phyloP scores from a whole-genome alignment of 2,797 vertebrate genomes.

The Denticeps clupeoides region DNA sequence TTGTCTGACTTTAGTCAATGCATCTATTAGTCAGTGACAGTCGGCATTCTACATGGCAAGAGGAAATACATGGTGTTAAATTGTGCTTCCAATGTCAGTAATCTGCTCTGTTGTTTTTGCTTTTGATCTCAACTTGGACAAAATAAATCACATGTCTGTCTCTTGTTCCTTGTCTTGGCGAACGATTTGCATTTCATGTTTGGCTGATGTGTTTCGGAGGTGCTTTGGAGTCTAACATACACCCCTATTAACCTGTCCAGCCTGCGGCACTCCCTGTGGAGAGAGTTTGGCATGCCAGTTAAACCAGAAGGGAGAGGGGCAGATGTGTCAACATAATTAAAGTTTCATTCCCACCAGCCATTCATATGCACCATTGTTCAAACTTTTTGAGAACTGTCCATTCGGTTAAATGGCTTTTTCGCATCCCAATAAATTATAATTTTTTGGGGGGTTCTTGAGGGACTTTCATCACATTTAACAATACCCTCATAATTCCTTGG shows the following conservation, averaged over 20 bases:
- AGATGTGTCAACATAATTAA: constrained; percentile 45
- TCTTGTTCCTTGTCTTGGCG: constrained; percentile 6
- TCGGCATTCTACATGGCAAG: too few relatives aligned
- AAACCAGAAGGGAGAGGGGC: not conserved
- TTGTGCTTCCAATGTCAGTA: constrained; percentile 2
- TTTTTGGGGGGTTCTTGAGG: too few relatives aligned
- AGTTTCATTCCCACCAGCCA: constrained; percentile 42
- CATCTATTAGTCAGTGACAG: too few relatives aligned
- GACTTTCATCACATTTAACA: too few relatives aligned
- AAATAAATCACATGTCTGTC: not conserved
- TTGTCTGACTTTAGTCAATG: too few relatives aligned
- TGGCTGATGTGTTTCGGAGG: constrained; percentile 19
- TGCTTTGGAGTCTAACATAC: constrained; percentile 34
- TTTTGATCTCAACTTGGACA: not conserved
- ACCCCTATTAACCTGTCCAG: constrained; percentile 40
- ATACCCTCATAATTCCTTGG: too few relatives aligned
- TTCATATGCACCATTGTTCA: constrained; percentile 15
- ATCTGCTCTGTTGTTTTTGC: not conserved
- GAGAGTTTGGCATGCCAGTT: not conserved
- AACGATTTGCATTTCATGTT: constrained; percentile 15
- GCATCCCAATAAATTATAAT: too few relatives aligned
- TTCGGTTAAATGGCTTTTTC: too few relatives aligned
- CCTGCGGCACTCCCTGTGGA: constrained; percentile 22
- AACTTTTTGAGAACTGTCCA: too few relatives aligned
- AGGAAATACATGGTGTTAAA: too few relatives aligned